Evolutionary conservation across 1,140 invertebrate genomes (phyloP), one percentile per base, ranked within the genome.

Genomic region (Macrotrachela quadricornifera): DNA sequence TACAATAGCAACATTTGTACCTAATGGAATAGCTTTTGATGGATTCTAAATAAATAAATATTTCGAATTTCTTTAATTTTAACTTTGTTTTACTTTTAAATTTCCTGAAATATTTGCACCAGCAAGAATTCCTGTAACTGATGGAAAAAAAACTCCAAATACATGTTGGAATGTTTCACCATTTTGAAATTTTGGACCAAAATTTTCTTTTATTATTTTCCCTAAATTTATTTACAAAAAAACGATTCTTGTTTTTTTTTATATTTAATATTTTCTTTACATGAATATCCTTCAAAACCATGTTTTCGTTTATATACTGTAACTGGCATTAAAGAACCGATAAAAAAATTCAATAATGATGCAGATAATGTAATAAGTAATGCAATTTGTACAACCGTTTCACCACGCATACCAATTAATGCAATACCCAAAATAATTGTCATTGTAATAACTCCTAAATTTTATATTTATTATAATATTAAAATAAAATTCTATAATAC

Each of bases 41-140:
- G 21, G 21, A 30, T 30, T 30, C 78, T 92, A 48, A 49, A 30
- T 30, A 30, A 8, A 30, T 4, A 30, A 2, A 4, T 8, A 30
- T 30, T 30, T 8, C 8, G 8, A 4, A 2, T 4, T 30, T 30
- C 21, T 30, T 8, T 30, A 4, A 30, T 30, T 30, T 8, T 30
- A 30, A 30, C 2, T 39, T 10, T 46, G 48, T 55, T 6, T 59
- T 66, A 82, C 81, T 72, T 87, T 88, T 0, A 94, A 71, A 71
- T 96, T 90, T 17, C 88, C 90, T 45, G 85, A 88, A 59, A 88
- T 86, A 62, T 92, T 94, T 0, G 87, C 88, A 1, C 88, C 90
- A 14, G 88, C 90, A 68, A 94, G 82, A 49, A 94, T 91, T 18
- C 88, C 88, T 10, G 88, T 92, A 1, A 88, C 85, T 2, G 86